Conservation (phyloP, 2,113 vertebrate species). For the Bubo bubo region DNA sequence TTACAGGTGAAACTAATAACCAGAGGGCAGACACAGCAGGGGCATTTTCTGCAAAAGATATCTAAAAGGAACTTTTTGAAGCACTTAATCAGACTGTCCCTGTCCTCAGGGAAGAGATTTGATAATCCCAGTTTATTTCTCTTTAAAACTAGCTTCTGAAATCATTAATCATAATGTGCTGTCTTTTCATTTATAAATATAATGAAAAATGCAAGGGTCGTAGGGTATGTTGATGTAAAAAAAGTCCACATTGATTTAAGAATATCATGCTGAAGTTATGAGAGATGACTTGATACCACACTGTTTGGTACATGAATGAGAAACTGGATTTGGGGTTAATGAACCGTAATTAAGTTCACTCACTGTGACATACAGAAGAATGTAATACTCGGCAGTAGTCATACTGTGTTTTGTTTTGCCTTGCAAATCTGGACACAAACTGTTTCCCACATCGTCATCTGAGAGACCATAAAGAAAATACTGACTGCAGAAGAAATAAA, state of each 20-base stretch:
- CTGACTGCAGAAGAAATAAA: not conserved
- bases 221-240: not conserved
- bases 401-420: constrained; percentile 40
- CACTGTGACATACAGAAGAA: constrained; percentile 56
- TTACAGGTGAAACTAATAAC: constrained; percentile 76
- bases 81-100: not conserved
- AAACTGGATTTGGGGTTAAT: constrained; percentile 52
- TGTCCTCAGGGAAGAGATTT: constrained; percentile 25
- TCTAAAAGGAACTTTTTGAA: constrained; percentile 42
- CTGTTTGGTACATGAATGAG: constrained; percentile 31
- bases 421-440: constrained; percentile 37
- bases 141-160: not conserved
- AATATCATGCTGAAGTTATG: constrained; percentile 38
- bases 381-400: constrained; percentile 27
- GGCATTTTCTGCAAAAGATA: constrained; percentile 33
- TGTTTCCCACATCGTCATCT: constrained; percentile 27
- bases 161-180: not conserved
- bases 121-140: constrained; percentile 12
- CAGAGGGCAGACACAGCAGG: constrained; percentile 56
- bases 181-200: not conserved
- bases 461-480: not conserved
- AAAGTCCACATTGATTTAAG: constrained; percentile 11
- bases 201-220: not conserved
- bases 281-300: constrained; percentile 47
- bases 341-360: constrained; percentile 59